These are phyloP conservation scores for Melinaea marsaeus DNA, from an alignment of 2,888 invertebrate genomes.

Conservation along the genomic window DNA sequence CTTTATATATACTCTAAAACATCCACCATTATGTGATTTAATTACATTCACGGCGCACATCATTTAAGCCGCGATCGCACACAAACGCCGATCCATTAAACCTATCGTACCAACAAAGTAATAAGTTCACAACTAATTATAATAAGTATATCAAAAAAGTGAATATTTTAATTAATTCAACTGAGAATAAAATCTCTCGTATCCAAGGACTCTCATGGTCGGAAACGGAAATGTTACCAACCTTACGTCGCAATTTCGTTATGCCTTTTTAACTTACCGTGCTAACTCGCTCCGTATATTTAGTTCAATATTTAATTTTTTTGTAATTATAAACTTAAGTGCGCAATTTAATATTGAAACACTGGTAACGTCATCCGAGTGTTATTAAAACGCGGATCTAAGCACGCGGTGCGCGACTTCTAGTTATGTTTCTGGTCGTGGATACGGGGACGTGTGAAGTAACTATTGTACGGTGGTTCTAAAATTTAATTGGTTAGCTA, in stretches of 20 bases:
- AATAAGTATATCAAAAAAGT: conserved; percentile 37
- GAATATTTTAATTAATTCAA: conserved; percentile 47
- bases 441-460: conserved; percentile 48
- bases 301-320: conserved; percentile 59
- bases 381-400: conserved; percentile 45
- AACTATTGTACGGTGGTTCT: conserved; percentile 61
- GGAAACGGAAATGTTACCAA: conserved; percentile 65
- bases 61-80: conserved; percentile 26
- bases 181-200: conserved; percentile 66
- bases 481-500: conserved; percentile 75
- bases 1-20: conserved; percentile 31
- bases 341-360: conserved; percentile 47
- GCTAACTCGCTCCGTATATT: conserved; percentile 56
- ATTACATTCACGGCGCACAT: conserved; percentile 25
- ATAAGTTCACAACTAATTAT: conserved; percentile 37
- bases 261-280: conserved; percentile 71
- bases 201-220: conserved; percentile 64
- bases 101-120: conserved; percentile 33
- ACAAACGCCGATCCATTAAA: conserved; percentile 34
- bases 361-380: conserved; percentile 51
- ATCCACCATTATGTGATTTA: conserved; percentile 28
- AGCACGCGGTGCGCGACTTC: conserved; percentile 40
- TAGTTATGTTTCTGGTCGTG: conserved; percentile 41
- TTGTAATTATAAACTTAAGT: conserved; percentile 56
- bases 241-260: conserved; percentile 74